Conservation (phyloP, 2,797 vertebrate genomes). For the Apogon hyalosoma region DNA sequence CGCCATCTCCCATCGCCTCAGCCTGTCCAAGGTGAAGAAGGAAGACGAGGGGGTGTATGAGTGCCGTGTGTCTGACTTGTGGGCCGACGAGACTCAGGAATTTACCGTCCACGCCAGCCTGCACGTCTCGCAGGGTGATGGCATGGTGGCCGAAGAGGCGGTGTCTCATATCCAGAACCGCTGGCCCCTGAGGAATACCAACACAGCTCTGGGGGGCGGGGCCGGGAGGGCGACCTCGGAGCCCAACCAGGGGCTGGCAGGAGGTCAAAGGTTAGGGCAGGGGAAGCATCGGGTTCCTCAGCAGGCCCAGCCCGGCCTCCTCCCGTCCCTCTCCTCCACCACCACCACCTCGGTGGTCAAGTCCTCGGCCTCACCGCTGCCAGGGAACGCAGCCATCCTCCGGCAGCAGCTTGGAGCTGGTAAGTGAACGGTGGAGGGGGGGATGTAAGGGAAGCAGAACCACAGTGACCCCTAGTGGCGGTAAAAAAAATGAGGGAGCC, state of each 20-base stretch:
- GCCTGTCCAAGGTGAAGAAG: constrained; percentile 89
- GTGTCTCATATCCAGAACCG: constrained; percentile 94
- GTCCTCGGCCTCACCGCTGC: constrained; percentile 86
- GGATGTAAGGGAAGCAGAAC: constrained; percentile 26
- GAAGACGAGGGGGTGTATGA: constrained; percentile 93
- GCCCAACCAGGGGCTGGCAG: constrained; percentile 54
- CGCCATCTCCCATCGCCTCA: constrained; percentile 93
- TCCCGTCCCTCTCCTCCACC: constrained; percentile 67
- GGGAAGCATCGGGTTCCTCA: constrained; percentile 72
- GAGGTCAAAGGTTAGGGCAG: constrained; percentile 48
- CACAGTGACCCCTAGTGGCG: constrained; percentile 70
- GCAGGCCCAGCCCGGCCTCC: constrained; percentile 64
- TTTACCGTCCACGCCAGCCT: constrained; percentile 90
- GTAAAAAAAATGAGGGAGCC: neutral
- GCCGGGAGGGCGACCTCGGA: constrained; percentile 72
- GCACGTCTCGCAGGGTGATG: constrained; percentile 85
- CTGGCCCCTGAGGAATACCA: constrained; percentile 84
- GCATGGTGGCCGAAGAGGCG: constrained; percentile 92
- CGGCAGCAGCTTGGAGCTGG: constrained; percentile 88
- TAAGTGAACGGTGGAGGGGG: constrained; percentile 70
- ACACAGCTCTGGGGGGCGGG: constrained; percentile 60
- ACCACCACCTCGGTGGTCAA: constrained; percentile 68
- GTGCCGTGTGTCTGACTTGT: constrained; percentile 93
- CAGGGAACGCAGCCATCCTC: constrained; percentile 84
- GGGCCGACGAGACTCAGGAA: constrained; percentile 91